phyloP scores from a whole-genome alignment of 2,113 vertebrate genomes.

The Labeo catla region DNA sequence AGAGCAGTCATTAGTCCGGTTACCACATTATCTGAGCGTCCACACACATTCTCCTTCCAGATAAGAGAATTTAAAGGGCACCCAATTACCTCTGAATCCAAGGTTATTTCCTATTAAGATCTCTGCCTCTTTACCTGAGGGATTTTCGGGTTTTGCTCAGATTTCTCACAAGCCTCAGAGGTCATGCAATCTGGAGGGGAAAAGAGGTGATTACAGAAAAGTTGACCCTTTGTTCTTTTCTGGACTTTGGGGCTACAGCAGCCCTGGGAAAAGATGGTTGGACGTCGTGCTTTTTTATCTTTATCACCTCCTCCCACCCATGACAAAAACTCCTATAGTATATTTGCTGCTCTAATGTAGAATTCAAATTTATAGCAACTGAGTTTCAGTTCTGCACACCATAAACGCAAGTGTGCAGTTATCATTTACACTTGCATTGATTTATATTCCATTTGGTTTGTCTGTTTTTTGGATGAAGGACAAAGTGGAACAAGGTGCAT shows the following conservation, averaged over 20 bases:
- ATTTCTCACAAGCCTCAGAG: slow-evolving; percentile 12
- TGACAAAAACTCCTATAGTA: slow-evolving; percentile 32
- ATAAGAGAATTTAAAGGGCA: slow-evolving; percentile 50
- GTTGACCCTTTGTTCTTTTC: slow-evolving; percentile 41
- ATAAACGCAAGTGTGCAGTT: slow-evolving; percentile 59
- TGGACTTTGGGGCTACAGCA: not conserved
- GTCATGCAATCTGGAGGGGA: slow-evolving; percentile 45
- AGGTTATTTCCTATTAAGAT: slow-evolving; percentile 25
- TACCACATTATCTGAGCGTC: slow-evolving; percentile 6
- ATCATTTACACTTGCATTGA: slow-evolving; percentile 65
- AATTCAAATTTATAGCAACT: slow-evolving; percentile 52
- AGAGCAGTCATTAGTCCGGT: not conserved
- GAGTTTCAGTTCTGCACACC: slow-evolving; percentile 55
- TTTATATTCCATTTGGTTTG: slow-evolving; percentile 61
- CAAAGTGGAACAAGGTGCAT: slow-evolving; percentile 15
- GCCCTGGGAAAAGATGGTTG: slow-evolving; percentile 40
- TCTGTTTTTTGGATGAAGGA: slow-evolving; percentile 47
- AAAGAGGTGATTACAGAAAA: slow-evolving; percentile 42
- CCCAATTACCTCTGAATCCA: slow-evolving; percentile 58
- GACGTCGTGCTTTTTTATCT: slow-evolving; percentile 31
- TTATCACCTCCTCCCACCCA: not conserved
- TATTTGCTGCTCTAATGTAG: not conserved
- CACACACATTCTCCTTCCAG: slow-evolving; percentile 31
- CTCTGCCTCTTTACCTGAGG: slow-evolving; percentile 49
- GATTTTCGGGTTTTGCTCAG: slow-evolving; percentile 43